Evolutionary conservation across 2,888 invertebrate species (phyloP).

Genomic region (Zeuzera pyrina): DNA sequence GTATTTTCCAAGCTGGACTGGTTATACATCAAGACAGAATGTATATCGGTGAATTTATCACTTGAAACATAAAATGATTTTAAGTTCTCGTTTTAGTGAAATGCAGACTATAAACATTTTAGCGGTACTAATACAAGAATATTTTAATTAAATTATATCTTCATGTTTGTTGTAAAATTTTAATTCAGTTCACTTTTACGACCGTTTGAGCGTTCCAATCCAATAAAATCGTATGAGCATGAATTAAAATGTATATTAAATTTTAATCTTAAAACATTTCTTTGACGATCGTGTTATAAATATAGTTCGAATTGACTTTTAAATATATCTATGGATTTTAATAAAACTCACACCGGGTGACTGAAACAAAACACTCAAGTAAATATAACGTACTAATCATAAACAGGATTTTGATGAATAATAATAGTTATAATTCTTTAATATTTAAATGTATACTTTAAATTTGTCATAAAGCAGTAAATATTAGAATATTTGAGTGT

Average conservation of each 20-base stretch:
- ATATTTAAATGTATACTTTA: constrained; percentile 51
- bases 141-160: too few relatives aligned
- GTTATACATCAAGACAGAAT: too few relatives aligned
- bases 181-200: constrained; percentile 10
- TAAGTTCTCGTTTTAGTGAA: too few relatives aligned
- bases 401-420: constrained; percentile 48
- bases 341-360: constrained; percentile 53
- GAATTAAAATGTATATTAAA: constrained; percentile 30
- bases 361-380: constrained; percentile 19
- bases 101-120: too few relatives aligned
- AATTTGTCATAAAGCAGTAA: constrained; percentile 55
- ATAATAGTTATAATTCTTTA: constrained; percentile 33
- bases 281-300: constrained; percentile 26
- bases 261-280: constrained; percentile 41
- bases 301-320: constrained; percentile 20
- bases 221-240: constrained; percentile 13
- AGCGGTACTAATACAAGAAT: too few relatives aligned
- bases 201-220: constrained; percentile 20
- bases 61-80: too few relatives aligned
- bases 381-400: constrained; percentile 30
- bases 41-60: too few relatives aligned
- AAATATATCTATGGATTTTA: too few relatives aligned
- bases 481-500: constrained; percentile 39
- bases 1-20: too few relatives aligned
- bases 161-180: constrained; percentile 9